These are phyloP conservation scores for Sebastes trivittatus DNA, from an alignment of 2,797 vertebrate species.

Conservation along the genomic window DNA sequence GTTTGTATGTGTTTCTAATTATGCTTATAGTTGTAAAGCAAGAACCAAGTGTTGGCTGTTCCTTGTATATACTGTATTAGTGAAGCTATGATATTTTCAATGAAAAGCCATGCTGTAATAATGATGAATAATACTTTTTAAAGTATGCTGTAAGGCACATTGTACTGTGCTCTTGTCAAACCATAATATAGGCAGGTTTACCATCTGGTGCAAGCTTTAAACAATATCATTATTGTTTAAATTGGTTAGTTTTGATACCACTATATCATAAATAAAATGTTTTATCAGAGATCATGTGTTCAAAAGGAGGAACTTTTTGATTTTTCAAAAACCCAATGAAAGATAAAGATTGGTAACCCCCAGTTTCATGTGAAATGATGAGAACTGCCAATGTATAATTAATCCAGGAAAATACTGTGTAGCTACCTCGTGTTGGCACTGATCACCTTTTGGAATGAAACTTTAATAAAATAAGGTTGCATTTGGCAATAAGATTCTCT, in stretches of 20 bases:
- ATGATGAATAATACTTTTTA: not conserved
- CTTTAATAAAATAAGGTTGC: slow-evolving; percentile 29
- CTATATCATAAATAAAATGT: slow-evolving; percentile 2
- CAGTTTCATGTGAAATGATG: not conserved
- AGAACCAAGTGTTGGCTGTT: not conserved
- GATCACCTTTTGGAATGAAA: slow-evolving; percentile 24
- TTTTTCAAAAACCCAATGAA: not conserved
- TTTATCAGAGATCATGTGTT: not conserved
- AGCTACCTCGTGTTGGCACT: slow-evolving; percentile 3
- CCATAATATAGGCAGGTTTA: not conserved
- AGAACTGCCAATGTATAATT: not conserved
- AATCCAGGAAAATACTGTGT: not conserved
- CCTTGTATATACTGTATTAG: slow-evolving; percentile 3
- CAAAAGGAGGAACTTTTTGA: not conserved
- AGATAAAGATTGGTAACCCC: not conserved
- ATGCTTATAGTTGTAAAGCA: not conserved
- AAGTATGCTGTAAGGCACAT: slow-evolving; percentile 8
- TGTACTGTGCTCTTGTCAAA: not conserved
- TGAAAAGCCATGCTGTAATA: slow-evolving; percentile 3
- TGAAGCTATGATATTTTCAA: slow-evolving; percentile 36
- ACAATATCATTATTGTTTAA: not conserved
- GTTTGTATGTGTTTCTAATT: not conserved
- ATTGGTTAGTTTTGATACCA: not conserved
- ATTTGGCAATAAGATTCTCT: slow-evolving; percentile 5
- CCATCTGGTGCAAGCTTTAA: not conserved